A percentile compares a stretch with the other conserved stretches of the same genome.
These are phyloP conservation scores for Nasonia giraulti DNA, from an alignment of 1,140 invertebrate genomes.

Conservation along the genomic window DNA sequence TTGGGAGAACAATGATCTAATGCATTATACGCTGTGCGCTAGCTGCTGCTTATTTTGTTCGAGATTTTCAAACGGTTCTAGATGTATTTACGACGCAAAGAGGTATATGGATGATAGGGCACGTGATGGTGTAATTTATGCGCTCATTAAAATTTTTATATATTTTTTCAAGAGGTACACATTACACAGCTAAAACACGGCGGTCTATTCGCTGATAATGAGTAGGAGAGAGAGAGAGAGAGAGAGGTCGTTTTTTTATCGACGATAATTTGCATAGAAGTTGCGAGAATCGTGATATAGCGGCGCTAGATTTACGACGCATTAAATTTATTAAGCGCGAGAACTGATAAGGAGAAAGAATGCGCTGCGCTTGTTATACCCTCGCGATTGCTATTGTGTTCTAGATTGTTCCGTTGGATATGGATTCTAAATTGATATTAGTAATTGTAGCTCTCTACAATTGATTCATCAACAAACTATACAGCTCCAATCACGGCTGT, in stretches of 20 bases:
- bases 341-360: background rate
- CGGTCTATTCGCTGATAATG: background rate
- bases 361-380: no score
- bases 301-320: background rate
- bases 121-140: no score
- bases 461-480: background rate
- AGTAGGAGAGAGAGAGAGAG: background rate
- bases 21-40: background rate
- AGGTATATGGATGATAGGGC: no score
- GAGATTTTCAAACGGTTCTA: background rate
- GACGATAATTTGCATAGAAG: background rate
- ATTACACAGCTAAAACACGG: no score
- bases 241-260: background rate
- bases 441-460: no score
- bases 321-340: background rate
- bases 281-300: background rate
- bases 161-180: background rate
- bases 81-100: no score
- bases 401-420: no score
- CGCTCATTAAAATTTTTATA: background rate
- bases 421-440: no score
- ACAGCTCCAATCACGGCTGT: background rate
- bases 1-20: constrained; percentile 18
- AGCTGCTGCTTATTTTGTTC: background rate
- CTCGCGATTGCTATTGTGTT: no score